Conservation (phyloP, 2,113 vertebrate genomes). For the Bos javanicus region DNA sequence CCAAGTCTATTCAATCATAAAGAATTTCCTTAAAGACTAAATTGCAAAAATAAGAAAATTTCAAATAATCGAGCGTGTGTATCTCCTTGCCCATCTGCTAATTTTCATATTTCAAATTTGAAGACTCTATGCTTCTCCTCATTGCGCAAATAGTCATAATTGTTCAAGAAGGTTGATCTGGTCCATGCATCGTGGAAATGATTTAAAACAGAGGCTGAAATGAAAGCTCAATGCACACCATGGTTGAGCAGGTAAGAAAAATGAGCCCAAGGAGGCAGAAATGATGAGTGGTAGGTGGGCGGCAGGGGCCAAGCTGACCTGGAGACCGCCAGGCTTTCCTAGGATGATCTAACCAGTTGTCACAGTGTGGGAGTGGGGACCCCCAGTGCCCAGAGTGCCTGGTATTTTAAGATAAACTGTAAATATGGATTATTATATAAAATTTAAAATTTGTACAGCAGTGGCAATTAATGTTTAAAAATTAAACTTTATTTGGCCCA, state of each 20-base stretch:
- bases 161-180: not conserved
- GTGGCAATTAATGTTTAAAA: not conserved
- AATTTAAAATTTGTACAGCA: not conserved
- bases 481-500: not conserved
- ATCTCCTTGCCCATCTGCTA: not conserved
- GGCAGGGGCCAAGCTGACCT: rapidly evolving
- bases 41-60: not conserved
- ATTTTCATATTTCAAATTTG: not conserved
- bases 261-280: no score
- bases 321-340: not conserved
- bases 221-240: rapidly evolving
- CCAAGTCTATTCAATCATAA: not conserved
- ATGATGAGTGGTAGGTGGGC: rapidly evolving
- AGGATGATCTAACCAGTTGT: not conserved
- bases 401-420: not conserved
- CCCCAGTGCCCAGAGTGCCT: not conserved
- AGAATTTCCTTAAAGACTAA: not conserved
- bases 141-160: not conserved
- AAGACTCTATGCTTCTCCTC: no score
- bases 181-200: not conserved
- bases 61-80: not conserved
- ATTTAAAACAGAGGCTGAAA: not conserved
- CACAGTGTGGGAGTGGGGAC: not conserved
- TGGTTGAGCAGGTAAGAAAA: not conserved
- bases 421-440: not conserved